Conservation (phyloP, 2,113 vertebrate species). For the Gopherus flavomarginatus region DNA sequence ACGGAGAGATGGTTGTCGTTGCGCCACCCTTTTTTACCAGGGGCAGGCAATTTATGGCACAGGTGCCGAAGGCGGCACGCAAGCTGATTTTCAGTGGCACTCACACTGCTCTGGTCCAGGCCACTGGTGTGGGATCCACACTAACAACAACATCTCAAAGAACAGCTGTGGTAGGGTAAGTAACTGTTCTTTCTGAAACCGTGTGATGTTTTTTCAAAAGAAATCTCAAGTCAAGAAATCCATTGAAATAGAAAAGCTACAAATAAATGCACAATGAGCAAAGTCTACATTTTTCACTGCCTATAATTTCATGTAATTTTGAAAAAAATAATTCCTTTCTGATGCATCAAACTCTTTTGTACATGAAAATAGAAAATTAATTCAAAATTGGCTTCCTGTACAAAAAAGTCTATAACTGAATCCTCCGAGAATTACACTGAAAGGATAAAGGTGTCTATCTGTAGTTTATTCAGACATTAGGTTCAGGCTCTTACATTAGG, state of each 20-base stretch:
- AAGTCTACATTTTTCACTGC: neutral
- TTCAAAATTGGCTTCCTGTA: neutral
- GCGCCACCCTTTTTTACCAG: neutral
- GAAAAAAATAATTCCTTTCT: neutral
- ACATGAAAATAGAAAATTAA: neutral
- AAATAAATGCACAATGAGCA: neutral
- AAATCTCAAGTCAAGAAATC: neutral
- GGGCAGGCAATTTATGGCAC: too few relatives aligned
- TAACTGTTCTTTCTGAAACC: neutral
- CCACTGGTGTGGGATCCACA: neutral
- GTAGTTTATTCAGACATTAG: neutral
- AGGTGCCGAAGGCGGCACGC: too few relatives aligned
- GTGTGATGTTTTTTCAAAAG: neutral
- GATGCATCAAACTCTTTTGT: neutral
- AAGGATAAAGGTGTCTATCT: neutral
- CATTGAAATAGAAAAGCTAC: neutral
- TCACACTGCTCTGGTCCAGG: too few relatives aligned
- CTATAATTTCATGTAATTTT: neutral
- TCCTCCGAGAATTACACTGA: neutral
- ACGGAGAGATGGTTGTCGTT: neutral
- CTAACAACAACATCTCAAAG: neutral
- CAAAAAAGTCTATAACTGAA: neutral
- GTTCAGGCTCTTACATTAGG: neutral
- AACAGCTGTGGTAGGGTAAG: neutral
- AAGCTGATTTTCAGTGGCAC: too few relatives aligned